Conservation (phyloP, 2,888 invertebrate species). For the Mellilla xanthometata region DNA sequence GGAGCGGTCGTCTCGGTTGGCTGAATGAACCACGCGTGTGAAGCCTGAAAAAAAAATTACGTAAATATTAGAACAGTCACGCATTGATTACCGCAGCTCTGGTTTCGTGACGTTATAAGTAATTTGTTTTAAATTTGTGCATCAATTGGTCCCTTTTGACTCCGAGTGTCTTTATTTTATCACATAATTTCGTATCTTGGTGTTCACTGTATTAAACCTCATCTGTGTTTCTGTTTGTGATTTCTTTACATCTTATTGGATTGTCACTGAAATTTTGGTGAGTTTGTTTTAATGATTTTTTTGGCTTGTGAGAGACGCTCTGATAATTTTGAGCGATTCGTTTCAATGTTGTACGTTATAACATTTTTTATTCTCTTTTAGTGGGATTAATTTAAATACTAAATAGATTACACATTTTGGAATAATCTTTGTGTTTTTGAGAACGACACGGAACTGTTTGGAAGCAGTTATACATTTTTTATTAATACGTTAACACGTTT, state of each 20-base stretch:
- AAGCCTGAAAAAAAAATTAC: constrained; percentile 77
- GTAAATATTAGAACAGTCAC: constrained; percentile 79
- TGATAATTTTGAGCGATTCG: no score
- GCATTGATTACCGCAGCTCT: constrained; percentile 63
- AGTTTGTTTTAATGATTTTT: constrained; percentile 36
- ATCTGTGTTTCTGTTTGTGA: constrained; percentile 70
- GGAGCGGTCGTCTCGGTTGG: constrained; percentile 56
- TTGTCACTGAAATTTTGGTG: constrained; percentile 67
- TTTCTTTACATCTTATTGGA: constrained; percentile 67
- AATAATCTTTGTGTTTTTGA: no score
- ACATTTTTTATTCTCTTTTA: no score
- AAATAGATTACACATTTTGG: no score
- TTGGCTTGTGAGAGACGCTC: no score
- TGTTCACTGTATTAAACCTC: constrained; percentile 52
- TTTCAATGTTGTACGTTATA: no score
- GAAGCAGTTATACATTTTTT: no score
- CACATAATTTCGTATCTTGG: constrained; percentile 67
- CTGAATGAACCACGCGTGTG: constrained; percentile 55
- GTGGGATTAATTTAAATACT: no score
- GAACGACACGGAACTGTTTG: no score
- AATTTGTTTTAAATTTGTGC: constrained; percentile 64
- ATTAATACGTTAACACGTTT: no score
- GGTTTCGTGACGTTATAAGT: no score
- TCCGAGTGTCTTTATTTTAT: constrained; percentile 72
- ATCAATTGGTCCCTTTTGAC: constrained; percentile 66